Evolutionary conservation across 2,113 vertebrate species (phyloP).

Genomic region (Pholis gunnellus): DNA sequence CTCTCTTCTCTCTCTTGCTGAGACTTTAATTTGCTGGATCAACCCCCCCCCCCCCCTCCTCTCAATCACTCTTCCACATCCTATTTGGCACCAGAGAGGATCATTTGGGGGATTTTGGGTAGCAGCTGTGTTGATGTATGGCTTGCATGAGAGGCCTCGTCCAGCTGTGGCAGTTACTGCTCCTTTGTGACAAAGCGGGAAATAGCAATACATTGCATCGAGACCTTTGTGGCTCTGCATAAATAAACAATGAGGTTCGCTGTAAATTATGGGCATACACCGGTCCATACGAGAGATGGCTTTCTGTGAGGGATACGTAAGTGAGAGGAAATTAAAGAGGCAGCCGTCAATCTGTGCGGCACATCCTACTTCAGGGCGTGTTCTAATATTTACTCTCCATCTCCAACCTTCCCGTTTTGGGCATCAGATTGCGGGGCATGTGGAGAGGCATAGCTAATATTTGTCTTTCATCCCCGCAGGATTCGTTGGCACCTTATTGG

Average conservation of each 20-base stretch:
- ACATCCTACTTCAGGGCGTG: neutral
- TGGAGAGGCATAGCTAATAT: slow-evolving; percentile 44
- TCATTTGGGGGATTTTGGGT: slow-evolving; percentile 47
- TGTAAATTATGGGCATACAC: neutral
- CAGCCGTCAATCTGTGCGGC: neutral
- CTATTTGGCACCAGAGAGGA: slow-evolving; percentile 40
- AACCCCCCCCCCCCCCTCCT: neutral
- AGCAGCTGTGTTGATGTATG: slow-evolving; percentile 60
- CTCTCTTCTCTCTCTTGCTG: slow-evolving; percentile 10
- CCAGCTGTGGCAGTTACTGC: slow-evolving; percentile 33
- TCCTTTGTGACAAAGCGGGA: slow-evolving; percentile 25
- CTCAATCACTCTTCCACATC: neutral
- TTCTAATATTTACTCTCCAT: slow-evolving; percentile 27
- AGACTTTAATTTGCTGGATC: slow-evolving; percentile 46
- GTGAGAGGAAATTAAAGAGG: neutral
- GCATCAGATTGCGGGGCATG: slow-evolving; percentile 35
- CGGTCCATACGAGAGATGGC: neutral
- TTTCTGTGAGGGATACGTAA: neutral
- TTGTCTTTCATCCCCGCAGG: slow-evolving; percentile 45
- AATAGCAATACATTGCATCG: neutral
- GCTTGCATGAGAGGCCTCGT: neutral
- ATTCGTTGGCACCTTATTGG: slow-evolving; percentile 15
- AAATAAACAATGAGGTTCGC: slow-evolving; percentile 42
- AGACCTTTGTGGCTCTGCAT: slow-evolving; percentile 3
- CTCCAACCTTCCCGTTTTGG: neutral